Percentiles rank a stretch among this genome's conserved stretches.
phyloP scores from a whole-genome alignment of 2,113 vertebrate species.

The Centropus bengalensis region DNA sequence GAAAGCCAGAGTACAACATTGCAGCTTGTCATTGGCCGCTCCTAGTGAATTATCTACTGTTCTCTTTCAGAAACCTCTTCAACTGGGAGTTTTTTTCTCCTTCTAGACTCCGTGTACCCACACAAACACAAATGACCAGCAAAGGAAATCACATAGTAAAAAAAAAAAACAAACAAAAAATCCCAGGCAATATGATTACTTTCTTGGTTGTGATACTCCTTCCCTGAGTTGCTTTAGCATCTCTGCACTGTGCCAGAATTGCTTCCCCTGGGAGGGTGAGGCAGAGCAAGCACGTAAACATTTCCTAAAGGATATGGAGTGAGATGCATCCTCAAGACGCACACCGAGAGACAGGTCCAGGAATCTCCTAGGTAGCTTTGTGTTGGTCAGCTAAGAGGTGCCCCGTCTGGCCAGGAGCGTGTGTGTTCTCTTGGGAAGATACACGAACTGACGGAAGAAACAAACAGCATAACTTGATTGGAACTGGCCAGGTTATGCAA shows the following conservation, averaged over 20 bases:
- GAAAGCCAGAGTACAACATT: not conserved
- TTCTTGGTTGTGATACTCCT: not conserved
- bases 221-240: not conserved
- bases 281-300: not conserved
- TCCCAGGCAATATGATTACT: not conserved
- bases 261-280: not conserved
- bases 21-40: not conserved
- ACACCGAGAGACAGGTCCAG: not conserved
- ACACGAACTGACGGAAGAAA: not conserved
- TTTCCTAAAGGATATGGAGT: not conserved
- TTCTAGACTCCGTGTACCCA: not conserved
- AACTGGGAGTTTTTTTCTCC: not conserved
- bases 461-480: not conserved
- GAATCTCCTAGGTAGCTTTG: not conserved
- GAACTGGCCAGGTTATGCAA: not conserved
- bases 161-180: not conserved
- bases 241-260: not conserved
- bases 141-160: not conserved
- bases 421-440: not conserved
- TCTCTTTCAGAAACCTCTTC: not conserved
- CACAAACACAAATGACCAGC: not conserved
- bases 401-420: accelerated
- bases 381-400: not conserved
- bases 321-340: not conserved
- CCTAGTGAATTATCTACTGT: not conserved